Evolutionary conservation across 2,888 invertebrate genomes (phyloP), one percentile per base, ranked within the genome.

Genomic region (Himalopsyche anomala): DNA sequence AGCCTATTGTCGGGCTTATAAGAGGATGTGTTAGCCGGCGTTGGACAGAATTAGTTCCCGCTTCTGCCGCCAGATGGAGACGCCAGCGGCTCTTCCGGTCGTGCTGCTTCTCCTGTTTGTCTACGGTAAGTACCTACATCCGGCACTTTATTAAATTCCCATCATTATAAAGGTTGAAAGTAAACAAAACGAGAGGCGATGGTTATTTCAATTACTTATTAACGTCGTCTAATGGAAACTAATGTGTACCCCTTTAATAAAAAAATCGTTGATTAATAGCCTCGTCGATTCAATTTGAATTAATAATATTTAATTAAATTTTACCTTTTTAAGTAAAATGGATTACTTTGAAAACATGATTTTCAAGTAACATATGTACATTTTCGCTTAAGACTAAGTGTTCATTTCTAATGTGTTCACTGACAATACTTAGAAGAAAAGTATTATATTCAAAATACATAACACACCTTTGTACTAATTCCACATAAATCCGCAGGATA

Each of bases 71-170:
- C 88, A 87, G 86, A 88, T 88, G 88, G 88, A 82, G 88, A 81
- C 85, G 84, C 84, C 86, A 80, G 19, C 83, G 84, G 86, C 85
- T 55, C 86, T 87, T 88, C 88, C 88, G 88, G 87, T 82, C 80
- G 85, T 82, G 54, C 85, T 86, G 38, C 80, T 86, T 54, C 82
- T 88, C 40, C 85, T 87, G 86, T 87, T 88, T 85, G 87, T 87
- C 84, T 86, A 87, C 62, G 87, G 88, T 88, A 86, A 88, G 88
- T 87, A 87, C 83, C 79, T 62, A 74, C 85, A 84, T 88, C 88
- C 88, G 85, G 82, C 80, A 42, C 83, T 85, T 88, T 88, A 88
- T 88, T 87, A 87, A 88, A 86, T 88, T 87, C 81, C 80, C 79
- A 84, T 74, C 55, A 42, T 80, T 81, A 86, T 45, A 80, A 80